Evolutionary conservation across 2,888 invertebrate genomes (phyloP).

Genomic region (Drosophila rubida): DNA sequence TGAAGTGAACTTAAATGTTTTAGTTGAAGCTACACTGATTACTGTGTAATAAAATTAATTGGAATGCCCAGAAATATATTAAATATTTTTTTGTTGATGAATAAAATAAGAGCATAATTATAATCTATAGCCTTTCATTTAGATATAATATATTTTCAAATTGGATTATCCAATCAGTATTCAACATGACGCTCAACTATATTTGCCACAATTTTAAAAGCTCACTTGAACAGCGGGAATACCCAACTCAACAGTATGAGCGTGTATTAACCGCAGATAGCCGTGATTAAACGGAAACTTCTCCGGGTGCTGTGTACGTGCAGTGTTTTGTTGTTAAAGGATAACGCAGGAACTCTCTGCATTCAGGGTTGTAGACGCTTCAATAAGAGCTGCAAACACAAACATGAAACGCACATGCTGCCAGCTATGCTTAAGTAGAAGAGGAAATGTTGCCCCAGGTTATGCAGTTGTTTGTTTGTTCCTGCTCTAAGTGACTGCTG

Average conservation of each 20-base stretch:
- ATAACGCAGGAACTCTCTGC: background rate
- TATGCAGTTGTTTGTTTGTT: constrained; percentile 3
- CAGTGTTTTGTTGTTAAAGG: background rate
- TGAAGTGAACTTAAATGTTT: background rate
- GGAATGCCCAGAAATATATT: too few relatives aligned
- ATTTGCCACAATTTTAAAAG: background rate
- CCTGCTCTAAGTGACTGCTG: background rate
- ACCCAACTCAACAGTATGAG: background rate
- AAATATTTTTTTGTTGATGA: too few relatives aligned
- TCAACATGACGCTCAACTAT: too few relatives aligned
- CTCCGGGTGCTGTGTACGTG: background rate
- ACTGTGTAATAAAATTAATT: too few relatives aligned
- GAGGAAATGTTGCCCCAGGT: background rate
- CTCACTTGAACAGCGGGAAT: background rate
- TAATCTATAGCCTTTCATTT: too few relatives aligned
- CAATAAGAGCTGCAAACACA: background rate
- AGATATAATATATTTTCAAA: too few relatives aligned
- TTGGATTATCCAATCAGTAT: too few relatives aligned
- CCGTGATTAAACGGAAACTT: background rate
- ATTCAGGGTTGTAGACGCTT: background rate
- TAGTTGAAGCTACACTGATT: too few relatives aligned
- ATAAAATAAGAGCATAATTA: too few relatives aligned
- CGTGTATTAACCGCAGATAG: background rate
- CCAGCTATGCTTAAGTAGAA: background rate
- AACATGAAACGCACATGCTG: constrained; percentile 1